A percentile compares a stretch with the other conserved stretches of the same genome.
Evolutionary conservation across 2,113 vertebrate species (phyloP).

Genomic region (Felis chaus): DNA sequence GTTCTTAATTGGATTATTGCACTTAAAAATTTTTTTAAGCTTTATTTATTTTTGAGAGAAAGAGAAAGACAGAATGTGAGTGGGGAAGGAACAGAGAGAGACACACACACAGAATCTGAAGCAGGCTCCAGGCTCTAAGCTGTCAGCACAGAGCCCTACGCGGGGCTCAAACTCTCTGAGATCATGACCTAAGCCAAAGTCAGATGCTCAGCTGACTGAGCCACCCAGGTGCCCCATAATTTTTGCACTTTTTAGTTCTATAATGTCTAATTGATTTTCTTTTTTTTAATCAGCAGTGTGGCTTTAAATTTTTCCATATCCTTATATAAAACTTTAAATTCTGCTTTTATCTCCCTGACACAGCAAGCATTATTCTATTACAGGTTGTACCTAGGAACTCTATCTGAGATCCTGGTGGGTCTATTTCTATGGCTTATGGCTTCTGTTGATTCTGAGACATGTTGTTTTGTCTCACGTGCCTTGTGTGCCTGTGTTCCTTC

Average conservation of each 20-base stretch:
- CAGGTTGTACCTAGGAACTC: background rate
- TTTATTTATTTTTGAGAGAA: background rate
- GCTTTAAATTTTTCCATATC: background rate
- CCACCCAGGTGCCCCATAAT: background rate
- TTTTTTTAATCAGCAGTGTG: background rate
- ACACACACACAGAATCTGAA: background rate
- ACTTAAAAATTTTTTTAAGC: background rate
- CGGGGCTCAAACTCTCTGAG: background rate
- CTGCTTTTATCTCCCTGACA: background rate
- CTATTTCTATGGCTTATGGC: background rate
- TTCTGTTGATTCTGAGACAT: background rate
- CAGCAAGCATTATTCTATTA: background rate
- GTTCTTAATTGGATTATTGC: background rate
- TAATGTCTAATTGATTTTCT: background rate
- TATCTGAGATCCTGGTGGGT: accelerated
- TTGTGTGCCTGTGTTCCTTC: background rate
- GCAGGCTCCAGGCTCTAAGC: no score
- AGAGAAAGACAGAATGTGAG: background rate
- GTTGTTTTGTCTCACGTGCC: background rate
- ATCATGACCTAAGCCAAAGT: background rate
- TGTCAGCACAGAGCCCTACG: no score
- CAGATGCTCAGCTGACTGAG: background rate
- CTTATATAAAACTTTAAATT: slow-evolving; percentile 37
- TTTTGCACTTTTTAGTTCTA: background rate
- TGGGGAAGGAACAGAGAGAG: background rate